Base-by-base conservation (phyloP, 2,797 vertebrate genomes). In the Nothura maculosa region DNA sequence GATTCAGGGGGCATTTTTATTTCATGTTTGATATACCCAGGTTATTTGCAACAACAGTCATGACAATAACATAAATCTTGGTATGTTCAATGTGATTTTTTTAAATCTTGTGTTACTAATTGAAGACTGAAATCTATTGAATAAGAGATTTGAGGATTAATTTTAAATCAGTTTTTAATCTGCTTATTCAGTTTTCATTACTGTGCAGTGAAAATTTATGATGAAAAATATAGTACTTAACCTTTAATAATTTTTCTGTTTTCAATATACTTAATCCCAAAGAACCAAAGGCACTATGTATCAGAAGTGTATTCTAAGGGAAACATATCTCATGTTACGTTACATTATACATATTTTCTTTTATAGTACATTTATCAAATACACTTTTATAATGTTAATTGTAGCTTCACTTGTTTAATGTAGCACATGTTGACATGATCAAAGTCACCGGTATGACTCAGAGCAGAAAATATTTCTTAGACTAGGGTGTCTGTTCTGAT, bases 161-260 rank as follows among this genome's bases (percentile, higher is more conserved):
- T 98, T 98, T 98, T 98, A 98, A 99, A 98, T 98, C 98, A 97
- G 92, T 95, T 98, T 98, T 98, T 99, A 99, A 99, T 99, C 98
- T 97, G 80, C 95, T 95, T 97, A 98, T 98, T 97, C 94, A 97
- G 98, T 98, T 98, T 98, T 98, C 96, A 98, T 98, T 98, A 97
- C 87, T 94, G 47, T 92, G 85, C 78, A 94, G 94, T 93, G 86
- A 87, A 97, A 98, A 97, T 98, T 98, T 97, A 96, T 98, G 97
- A 98, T 98, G 95, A 98, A 98, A 98, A 98, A 96, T 95, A 80
- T 36, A 94, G 94, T 98, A 96, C 91, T 97, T 97, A 97, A 93
- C 94, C 89, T 97, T 98, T 96, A 97, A 98, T 98, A 98, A 96
- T 97, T 96, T 98, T 97, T 93, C 88, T 97, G 63, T 91, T 94